phyloP scores from a whole-genome alignment of 2,797 vertebrate species.

The Glyptemys insculpta region DNA sequence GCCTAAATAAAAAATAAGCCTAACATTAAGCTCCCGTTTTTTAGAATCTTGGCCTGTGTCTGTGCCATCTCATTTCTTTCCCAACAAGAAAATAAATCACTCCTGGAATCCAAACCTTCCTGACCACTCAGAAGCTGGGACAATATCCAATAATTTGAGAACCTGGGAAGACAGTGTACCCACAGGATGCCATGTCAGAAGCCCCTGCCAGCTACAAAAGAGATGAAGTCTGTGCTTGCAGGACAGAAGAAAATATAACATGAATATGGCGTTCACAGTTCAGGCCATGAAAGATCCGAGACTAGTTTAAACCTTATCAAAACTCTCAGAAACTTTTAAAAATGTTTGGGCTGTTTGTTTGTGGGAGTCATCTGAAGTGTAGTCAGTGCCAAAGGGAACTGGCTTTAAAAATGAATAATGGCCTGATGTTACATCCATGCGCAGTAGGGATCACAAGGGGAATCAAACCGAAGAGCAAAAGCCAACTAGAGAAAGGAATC shows the following conservation, averaged over 20 bases:
- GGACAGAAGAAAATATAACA: neutral
- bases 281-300: neutral
- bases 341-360: neutral
- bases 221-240: neutral
- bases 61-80: conserved; percentile 18
- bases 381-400: neutral
- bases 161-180: neutral
- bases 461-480: neutral
- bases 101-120: neutral
- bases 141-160: neutral
- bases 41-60: neutral
- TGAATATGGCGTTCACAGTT: neutral
- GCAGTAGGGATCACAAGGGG: neutral
- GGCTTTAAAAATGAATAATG: neutral
- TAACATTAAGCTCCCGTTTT: neutral
- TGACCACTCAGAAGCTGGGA: neutral
- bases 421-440: neutral
- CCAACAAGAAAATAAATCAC: neutral
- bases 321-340: neutral
- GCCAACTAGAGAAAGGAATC: neutral
- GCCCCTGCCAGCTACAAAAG: neutral
- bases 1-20: neutral
- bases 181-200: neutral
- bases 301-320: neutral
- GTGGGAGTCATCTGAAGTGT: neutral